These are phyloP conservation scores for Drosophila differens DNA, from an alignment of 2,888 invertebrate genomes.

Conservation along the genomic window DNA sequence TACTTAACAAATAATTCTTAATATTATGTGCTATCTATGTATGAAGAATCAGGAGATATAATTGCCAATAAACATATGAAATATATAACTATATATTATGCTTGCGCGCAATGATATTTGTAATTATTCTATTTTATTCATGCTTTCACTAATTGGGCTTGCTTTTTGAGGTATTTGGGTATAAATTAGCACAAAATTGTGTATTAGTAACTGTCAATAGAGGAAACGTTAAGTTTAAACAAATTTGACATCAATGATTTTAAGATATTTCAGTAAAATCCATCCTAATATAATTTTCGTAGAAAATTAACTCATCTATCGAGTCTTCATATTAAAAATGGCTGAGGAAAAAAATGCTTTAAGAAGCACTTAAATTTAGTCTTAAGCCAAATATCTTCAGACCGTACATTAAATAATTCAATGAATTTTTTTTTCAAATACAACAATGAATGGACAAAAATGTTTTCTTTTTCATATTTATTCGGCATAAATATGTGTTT, in stretches of 20 bases:
- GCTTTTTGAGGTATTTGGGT: neutral
- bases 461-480: conserved; percentile 20
- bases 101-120: conserved; percentile 51
- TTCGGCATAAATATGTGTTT: conserved; percentile 18
- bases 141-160: neutral
- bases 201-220: neutral
- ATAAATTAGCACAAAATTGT: neutral
- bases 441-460: conserved; percentile 2
- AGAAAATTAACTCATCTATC: neutral
- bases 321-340: neutral
- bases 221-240: neutral
- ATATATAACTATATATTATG: conserved; percentile 54
- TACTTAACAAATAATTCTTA: conserved; percentile 47
- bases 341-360: neutral
- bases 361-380: neutral
- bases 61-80: conserved; percentile 65
- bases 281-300: neutral
- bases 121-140: conserved; percentile 11
- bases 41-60: conserved; percentile 44
- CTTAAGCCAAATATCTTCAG: neutral
- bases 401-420: neutral
- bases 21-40: conserved; percentile 24
- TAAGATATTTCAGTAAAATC: neutral
- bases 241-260: neutral
- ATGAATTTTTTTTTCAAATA: neutral